These are phyloP conservation scores for Drosophila leonis DNA, from an alignment of 2,888 invertebrate genomes.

Conservation along the genomic window DNA sequence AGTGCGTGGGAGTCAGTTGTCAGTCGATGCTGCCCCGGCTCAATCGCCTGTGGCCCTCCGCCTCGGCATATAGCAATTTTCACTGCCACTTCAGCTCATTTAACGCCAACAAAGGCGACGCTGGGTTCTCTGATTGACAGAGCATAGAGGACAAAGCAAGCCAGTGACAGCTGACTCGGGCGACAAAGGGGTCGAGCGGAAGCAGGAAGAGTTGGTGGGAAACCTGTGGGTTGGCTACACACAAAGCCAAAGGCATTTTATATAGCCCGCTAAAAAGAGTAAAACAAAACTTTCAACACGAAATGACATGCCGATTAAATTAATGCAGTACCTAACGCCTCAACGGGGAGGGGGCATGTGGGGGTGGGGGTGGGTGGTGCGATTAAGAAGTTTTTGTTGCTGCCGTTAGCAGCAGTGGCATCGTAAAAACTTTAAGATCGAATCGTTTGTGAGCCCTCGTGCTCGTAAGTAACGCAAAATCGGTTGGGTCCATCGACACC, in stretches of 20 bases:
- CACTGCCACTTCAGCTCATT: slow-evolving; percentile 61
- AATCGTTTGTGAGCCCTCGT: slow-evolving; percentile 22
- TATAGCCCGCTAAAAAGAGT: slow-evolving; percentile 38
- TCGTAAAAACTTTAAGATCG: slow-evolving; percentile 57
- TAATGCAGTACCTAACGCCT: slow-evolving; percentile 54
- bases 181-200: background rate
- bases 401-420: slow-evolving; percentile 23
- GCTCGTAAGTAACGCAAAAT: slow-evolving; percentile 39
- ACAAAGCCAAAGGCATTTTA: slow-evolving; percentile 52
- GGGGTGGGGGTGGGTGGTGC: background rate
- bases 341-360: background rate
- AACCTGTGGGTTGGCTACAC: slow-evolving; percentile 11
- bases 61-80: slow-evolving; percentile 48
- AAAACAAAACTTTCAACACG: slow-evolving; percentile 68
- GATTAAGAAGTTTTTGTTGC: slow-evolving; percentile 39
- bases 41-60: slow-evolving; percentile 1
- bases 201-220: background rate
- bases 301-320: slow-evolving; percentile 77
- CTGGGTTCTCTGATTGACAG: slow-evolving; percentile 53
- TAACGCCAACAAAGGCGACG: slow-evolving; percentile 47
- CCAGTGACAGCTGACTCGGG: slow-evolving; percentile 1
- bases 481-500: slow-evolving; percentile 50
- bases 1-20: background rate
- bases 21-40: background rate
- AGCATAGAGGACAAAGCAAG: slow-evolving; percentile 30